A percentile compares a stretch with the other conserved stretches of the same genome.
Conservation (phyloP, 2,797 vertebrate species). For the Lutjanus argentimaculatus region DNA sequence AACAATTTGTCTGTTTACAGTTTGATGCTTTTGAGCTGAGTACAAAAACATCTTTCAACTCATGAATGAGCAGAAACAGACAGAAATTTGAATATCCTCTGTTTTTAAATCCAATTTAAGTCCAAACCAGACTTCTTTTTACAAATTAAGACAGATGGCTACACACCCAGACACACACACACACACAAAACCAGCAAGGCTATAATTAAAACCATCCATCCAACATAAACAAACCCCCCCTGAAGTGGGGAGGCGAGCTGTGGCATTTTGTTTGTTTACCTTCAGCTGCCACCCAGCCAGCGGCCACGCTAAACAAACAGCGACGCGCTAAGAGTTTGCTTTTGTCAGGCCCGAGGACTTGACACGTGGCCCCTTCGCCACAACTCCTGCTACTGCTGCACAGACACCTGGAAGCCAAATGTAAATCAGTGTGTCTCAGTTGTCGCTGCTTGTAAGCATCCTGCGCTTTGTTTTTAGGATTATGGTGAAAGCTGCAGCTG, state of each 20-base stretch:
- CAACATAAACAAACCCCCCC: conserved; percentile 24
- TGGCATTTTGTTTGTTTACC: conserved; percentile 68
- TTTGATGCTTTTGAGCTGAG: neutral
- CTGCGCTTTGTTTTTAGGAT: conserved; percentile 62
- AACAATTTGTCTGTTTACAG: neutral
- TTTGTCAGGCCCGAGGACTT: conserved; percentile 32
- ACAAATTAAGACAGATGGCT: conserved; percentile 45
- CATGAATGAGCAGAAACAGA: neutral
- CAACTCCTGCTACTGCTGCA: neutral
- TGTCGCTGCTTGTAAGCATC: conserved; percentile 45
- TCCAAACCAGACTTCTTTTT: conserved; percentile 13
- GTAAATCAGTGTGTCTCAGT: conserved; percentile 59
- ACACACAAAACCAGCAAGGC: conserved; percentile 27
- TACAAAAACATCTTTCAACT: neutral
- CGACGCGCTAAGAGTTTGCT: conserved; percentile 43
- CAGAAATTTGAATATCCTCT: conserved; percentile 19
- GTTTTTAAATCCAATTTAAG: conserved; percentile 33
- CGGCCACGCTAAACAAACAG: conserved; percentile 50
- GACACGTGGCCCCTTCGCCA: conserved; percentile 34
- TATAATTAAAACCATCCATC: conserved; percentile 61
- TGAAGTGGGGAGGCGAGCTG: neutral
- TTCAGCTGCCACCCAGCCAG: conserved; percentile 50
- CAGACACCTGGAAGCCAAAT: conserved; percentile 74
- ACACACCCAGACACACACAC: conserved; percentile 7
- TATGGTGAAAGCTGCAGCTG: conserved; percentile 66